Evolutionary conservation across 2,797 vertebrate species (phyloP), one percentile per base, ranked within the genome.

Genomic region (Danio jaintianensis): DNA sequence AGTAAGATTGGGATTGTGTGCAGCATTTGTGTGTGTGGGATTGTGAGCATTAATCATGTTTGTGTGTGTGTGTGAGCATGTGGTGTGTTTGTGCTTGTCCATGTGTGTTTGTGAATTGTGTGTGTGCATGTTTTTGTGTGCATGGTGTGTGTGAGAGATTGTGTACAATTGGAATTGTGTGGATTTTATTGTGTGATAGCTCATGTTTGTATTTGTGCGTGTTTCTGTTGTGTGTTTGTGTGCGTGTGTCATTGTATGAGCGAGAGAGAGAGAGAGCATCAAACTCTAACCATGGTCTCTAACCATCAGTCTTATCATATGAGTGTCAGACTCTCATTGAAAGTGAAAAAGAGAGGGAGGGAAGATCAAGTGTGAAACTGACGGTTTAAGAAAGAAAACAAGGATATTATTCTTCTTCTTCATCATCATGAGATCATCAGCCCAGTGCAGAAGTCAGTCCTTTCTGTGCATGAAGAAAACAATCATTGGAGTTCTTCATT

Each of bases 231-330:
- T n/a, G 29, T 29, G 29, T 29, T 29, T 29, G 1, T 29, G 29
- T 29, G 29, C 29, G 29, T 29, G 29, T 29, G 29, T 29, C 29
- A 29, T 29, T 29, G 29, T 29, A 29, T 29, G 29, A 29, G n/a
- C n/a, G 29, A 29, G 29, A 3, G n/a, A n/a, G n/a, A n/a, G n/a
- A n/a, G n/a, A n/a, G 29, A 29, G 29, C 29, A 29, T 29, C 29
- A 29, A 29, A 29, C 29, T n/a, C n/a, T n/a, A n/a, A 6, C 62
- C 22, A 59, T 40, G 18, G 4, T 58, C 22, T 81, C 84, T 85
- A 90, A 83, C 84, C 67, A 84, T 85, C 72, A 55, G 38, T 67
- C 86, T 89, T 90, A 89, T 90, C 89, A 85, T 75, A 20, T 69
- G 47, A 22, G 13, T 84, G 82, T 90, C 87, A 88, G 85, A 75